Base-by-base conservation (phyloP, 2,797 vertebrate genomes). In the Acanthurus leucopareius region DNA sequence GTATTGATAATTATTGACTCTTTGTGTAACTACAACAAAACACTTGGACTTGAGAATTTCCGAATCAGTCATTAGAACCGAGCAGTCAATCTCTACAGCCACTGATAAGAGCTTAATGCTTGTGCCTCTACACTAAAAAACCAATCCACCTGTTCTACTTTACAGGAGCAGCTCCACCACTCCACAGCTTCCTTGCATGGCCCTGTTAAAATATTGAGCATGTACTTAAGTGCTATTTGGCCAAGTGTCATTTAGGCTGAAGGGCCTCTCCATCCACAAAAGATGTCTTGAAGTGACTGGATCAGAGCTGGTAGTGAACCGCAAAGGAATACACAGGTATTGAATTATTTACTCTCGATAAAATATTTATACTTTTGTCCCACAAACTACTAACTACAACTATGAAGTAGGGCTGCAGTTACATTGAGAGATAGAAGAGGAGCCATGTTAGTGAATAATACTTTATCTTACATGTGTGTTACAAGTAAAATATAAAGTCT, bases 201-300 rank as follows among this genome's bases (percentile, higher is more conserved):
- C 87, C 91, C 92, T 95, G 92, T 93, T 96, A 93, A 96, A 96
- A 96, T 96, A 96, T 96, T 96, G 92, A 96, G 94, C 91, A 94
- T 92, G 93, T 95, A 92, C 95, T 96, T 95, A 96, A 96, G 95
- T 95, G 95, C 94, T 95, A 94, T 95, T 95, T 95, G 94, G 93
- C 93, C 91, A 93, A 96, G 94, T 95, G 95, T 93, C 92, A 94
- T 95, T 96, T 94, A 94, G 91, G 91, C 93, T 95, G 93, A 95
- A 95, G 94, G 92, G 92, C 93, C 32, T 92, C 95, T 95, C 92
- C 91, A 92, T 92, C 91, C 90, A 94, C 92, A 93, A 92, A 95
- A 94, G 94, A 95, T 68, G 89, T 91, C 94, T 95, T 95, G 88
- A 94, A 95, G 93, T 92, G 95, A 95, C 93, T 93, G 89, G 90